A percentile compares a stretch with the other conserved stretches of the same genome.
phyloP scores from a whole-genome alignment of 2,888 invertebrate genomes.

The Aphidius colemani region DNA sequence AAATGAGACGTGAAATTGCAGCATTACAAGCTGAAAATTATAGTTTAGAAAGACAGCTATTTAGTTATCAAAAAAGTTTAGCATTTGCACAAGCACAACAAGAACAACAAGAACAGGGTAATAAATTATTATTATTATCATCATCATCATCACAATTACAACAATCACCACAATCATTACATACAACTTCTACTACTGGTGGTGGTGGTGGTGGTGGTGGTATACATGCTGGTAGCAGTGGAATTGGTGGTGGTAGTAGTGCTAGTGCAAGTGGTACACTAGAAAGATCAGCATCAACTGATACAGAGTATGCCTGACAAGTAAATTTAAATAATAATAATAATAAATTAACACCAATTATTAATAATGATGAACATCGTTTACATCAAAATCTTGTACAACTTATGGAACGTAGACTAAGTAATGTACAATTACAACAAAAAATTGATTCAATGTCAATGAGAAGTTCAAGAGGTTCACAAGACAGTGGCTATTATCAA shows the following conservation, averaged over 20 bases:
- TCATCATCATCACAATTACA: no score
- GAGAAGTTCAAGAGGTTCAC: slow-evolving; percentile 29
- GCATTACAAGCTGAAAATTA: slow-evolving; percentile 84
- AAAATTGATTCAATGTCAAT: slow-evolving; percentile 34
- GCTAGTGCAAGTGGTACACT: slow-evolving; percentile 37
- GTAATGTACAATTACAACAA: slow-evolving; percentile 49
- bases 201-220: no score
- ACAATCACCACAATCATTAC: no score
- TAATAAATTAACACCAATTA: slow-evolving; percentile 24
- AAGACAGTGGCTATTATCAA: slow-evolving; percentile 25
- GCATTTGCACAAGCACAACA: slow-evolving; percentile 71
- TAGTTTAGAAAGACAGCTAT: slow-evolving; percentile 78
- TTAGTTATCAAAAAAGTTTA: slow-evolving; percentile 81
- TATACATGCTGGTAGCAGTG: no score
- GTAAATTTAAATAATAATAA: slow-evolving; percentile 37
- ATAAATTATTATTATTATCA: no score
- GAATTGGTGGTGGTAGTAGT: no score
- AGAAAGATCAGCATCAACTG: slow-evolving; percentile 64
- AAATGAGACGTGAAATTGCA: slow-evolving; percentile 81
- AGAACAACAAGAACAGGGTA: slow-evolving; percentile 45
- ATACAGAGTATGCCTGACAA: slow-evolving; percentile 76
- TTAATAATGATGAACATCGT: slow-evolving; percentile 44
- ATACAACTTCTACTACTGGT: no score
- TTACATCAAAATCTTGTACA: slow-evolving; percentile 52
- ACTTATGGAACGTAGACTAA: slow-evolving; percentile 53